Conservation (phyloP, 2,113 vertebrate genomes). For the Cephalopterus ornatus region DNA sequence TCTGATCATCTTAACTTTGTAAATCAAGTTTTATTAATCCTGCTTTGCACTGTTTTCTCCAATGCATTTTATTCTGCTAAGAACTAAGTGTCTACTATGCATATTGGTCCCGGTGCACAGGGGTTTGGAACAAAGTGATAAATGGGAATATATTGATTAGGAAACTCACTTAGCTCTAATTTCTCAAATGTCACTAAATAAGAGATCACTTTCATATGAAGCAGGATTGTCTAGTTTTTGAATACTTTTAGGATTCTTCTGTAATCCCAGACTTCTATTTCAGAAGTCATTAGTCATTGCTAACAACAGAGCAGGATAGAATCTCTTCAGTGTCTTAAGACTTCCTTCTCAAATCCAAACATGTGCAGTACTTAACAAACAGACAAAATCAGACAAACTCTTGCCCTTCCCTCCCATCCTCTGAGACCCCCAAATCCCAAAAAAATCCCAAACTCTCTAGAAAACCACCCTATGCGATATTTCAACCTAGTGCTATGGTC, state of each 20-base stretch:
- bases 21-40: neutral
- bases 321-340: neutral
- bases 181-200: slow-evolving; percentile 21
- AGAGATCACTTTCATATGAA: neutral
- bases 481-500: neutral
- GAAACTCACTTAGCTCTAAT: neutral
- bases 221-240: neutral
- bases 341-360: neutral
- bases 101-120: neutral
- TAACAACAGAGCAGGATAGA: neutral
- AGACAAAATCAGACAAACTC: neutral
- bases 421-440: rapidly evolving
- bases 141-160: slow-evolving; percentile 9
- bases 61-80: neutral
- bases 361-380: neutral
- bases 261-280: neutral
- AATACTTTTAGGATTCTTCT: neutral
- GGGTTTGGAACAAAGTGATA: neutral
- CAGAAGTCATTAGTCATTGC: neutral
- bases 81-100: neutral
- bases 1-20: neutral
- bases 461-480: neutral
- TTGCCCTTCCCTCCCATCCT: rapidly evolving
- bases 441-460: rapidly evolving
- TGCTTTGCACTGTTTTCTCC: neutral